A percentile compares a stretch with the other conserved stretches of the same genome.
Evolutionary conservation across 2,888 invertebrate genomes (phyloP).

Genomic region (Sycophila texana): DNA sequence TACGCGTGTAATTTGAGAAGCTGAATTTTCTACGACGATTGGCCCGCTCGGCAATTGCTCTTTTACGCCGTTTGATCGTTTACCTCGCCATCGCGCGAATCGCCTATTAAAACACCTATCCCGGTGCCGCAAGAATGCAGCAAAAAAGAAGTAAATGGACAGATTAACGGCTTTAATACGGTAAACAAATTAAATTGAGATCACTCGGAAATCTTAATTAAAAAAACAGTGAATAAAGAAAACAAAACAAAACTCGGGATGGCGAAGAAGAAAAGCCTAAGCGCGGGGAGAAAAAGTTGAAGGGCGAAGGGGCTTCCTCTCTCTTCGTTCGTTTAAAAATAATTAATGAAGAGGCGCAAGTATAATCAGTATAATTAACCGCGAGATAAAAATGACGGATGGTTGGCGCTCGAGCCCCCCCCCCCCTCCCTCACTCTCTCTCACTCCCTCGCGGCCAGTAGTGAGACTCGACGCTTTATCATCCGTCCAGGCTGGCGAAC

Average conservation of each 20-base stretch:
- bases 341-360: slow-evolving; percentile 56
- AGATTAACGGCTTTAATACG: no score
- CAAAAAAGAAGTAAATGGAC: no score
- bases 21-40: slow-evolving; percentile 27
- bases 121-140: no score
- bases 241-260: background rate
- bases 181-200: slow-evolving; percentile 15
- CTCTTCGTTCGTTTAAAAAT: slow-evolving; percentile 50
- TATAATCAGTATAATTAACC: slow-evolving; percentile 58
- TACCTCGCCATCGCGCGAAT: background rate
- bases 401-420: slow-evolving; percentile 48
- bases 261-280: slow-evolving; percentile 1
- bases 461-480: slow-evolving; percentile 59
- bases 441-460: slow-evolving; percentile 57
- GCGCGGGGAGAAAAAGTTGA: background rate
- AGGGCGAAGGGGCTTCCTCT: background rate
- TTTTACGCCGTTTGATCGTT: slow-evolving; percentile 6
- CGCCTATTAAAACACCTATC: no score
- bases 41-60: slow-evolving; percentile 16
- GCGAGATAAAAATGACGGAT: slow-evolving; percentile 74
- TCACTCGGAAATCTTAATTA: background rate
- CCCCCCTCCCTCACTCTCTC: background rate
- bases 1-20: background rate
- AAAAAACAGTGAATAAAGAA: slow-evolving; percentile 16
- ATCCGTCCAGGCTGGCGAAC: slow-evolving; percentile 52